Conservation (phyloP, 1,140 invertebrate species). For the Stegodyphus dumicola region DNA sequence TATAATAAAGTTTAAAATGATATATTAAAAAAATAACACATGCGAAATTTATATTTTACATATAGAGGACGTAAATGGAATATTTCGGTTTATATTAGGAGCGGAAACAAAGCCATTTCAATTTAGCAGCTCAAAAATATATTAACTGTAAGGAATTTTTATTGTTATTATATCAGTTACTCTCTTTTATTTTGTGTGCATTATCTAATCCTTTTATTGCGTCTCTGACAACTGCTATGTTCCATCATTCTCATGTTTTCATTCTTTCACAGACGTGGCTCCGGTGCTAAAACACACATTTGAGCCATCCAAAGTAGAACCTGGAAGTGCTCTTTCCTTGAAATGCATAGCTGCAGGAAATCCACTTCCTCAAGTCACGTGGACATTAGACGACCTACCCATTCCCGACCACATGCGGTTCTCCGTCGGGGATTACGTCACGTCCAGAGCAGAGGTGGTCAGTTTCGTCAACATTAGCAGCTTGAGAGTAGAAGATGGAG, state of each 20-base stretch:
- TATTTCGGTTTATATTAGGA: no score
- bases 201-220: no score
- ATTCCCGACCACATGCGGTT: conserved; percentile 62
- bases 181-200: no score
- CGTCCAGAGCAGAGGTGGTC: conserved; percentile 63
- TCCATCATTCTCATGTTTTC: background rate
- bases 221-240: background rate
- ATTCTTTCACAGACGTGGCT: conserved; percentile 78
- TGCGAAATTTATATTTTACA: no score
- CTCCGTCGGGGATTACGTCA: conserved; percentile 64
- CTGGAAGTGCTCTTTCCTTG: conserved; percentile 75
- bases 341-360: conserved; percentile 63
- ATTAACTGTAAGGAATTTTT: no score
- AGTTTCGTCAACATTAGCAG: conserved; percentile 69
- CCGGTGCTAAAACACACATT: conserved; percentile 84
- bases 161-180: no score
- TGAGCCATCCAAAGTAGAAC: conserved; percentile 83
- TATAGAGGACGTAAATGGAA: no score
- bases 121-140: no score
- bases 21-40: no score
- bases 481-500: conserved; percentile 65
- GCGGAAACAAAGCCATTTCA: no score
- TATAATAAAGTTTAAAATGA: no score
- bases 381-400: conserved; percentile 62
- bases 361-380: conserved; percentile 63